Evolutionary conservation across 2,113 vertebrate genomes (phyloP), one percentile per base, ranked within the genome.

Genomic region (Pristiophorus japonicus): DNA sequence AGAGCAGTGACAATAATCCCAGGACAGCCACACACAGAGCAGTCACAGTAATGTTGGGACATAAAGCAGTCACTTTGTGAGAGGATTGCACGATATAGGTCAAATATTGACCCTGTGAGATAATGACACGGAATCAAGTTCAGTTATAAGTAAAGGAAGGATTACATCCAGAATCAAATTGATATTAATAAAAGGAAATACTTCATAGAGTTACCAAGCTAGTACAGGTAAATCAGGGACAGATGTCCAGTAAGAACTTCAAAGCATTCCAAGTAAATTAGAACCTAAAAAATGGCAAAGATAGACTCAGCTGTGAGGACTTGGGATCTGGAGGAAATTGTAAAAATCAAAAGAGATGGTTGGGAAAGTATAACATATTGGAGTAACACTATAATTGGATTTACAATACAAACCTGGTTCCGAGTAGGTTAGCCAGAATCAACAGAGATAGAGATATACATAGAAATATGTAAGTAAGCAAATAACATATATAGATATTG

Each of bases 341-440:
- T n/a, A 42, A 34, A 38, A n/a, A 92, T 92, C 88, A 38, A 92
- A 92, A 92, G 88, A 92, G n/a, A 38, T 92, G n/a, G 59, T 65
- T 38, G n/a, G 14, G 88, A 42, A 63, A 10, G 59, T 63, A 42
- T 22, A 22, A n/a, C n/a, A 22, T 63, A 7, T 92, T 63, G 88
- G 34, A 92, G 88, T 63, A 38, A 38, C 16, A 81, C 18, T 92
- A 20, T 38, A 38, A 92, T 92, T 18, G 18, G 59, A 92, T 92
- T 63, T 92, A 18, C 55, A 38, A 18, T 63, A 16, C 18, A 92
- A 65, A 63, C 59, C 18, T 63, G 59, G 59, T 62, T 38, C 59
- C 65, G 59, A 38, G 59, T 0, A 63, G 59, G 59, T 59, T 63
- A 38, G 22, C 34, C 18, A 81, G 16, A 42, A 42, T 42, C 78